Evolutionary conservation across 2,888 invertebrate genomes (phyloP).

Genomic region (Desoria tigrina): DNA sequence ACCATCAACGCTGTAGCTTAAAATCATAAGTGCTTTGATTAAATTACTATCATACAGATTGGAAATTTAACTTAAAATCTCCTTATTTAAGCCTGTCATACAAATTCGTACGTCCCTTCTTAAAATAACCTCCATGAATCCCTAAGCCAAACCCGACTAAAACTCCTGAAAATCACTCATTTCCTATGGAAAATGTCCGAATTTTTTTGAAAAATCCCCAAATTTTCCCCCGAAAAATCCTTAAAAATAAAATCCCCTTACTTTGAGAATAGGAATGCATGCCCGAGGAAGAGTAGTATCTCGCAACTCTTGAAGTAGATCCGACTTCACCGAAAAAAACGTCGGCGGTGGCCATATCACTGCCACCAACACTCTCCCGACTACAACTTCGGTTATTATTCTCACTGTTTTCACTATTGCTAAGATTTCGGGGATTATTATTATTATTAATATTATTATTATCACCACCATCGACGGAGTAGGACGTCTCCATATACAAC

Average conservation of each 20-base stretch:
- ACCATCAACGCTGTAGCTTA: too few species aligned
- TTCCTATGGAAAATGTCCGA: too few species aligned
- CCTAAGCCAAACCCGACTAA: too few species aligned
- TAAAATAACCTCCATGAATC: too few species aligned
- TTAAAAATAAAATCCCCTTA: conserved; percentile 28
- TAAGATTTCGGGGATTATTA: not conserved
- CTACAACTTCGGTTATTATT: conserved; percentile 1
- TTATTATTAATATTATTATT: not conserved
- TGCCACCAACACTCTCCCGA: not conserved
- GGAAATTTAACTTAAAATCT: too few species aligned
- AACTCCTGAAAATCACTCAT: too few species aligned
- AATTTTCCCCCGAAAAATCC: too few species aligned
- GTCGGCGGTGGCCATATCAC: conserved; percentile 52
- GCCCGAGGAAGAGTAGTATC: conserved; percentile 48
- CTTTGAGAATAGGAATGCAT: conserved; percentile 54
- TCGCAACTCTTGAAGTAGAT: conserved; percentile 48
- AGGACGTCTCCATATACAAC: conserved; percentile 9
- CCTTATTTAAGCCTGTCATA: too few species aligned
- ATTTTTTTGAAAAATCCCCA: too few species aligned
- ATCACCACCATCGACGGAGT: conserved; percentile 4
- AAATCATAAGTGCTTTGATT: too few species aligned
- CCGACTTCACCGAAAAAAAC: conserved; percentile 52
- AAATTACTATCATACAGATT: too few species aligned
- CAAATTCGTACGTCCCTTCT: too few species aligned
- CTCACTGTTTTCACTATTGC: not conserved